Evolutionary conservation across 2,797 vertebrate species (phyloP).

Genomic region (Numenius phaeopus): DNA sequence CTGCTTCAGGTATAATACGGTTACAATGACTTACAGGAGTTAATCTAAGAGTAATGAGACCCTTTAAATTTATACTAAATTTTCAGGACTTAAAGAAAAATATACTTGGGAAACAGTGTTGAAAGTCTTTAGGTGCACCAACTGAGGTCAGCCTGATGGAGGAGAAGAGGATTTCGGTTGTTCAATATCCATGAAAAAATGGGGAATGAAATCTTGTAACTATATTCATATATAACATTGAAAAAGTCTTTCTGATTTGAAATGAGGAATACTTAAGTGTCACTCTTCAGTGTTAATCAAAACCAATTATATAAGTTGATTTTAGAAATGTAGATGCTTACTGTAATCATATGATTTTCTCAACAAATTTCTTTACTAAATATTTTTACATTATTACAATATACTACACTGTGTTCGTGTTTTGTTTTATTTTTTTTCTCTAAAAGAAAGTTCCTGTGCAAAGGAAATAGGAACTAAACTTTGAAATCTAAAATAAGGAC

Average conservation of each 20-base stretch:
- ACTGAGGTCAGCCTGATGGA: background rate
- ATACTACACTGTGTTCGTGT: background rate
- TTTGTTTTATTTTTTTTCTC: background rate
- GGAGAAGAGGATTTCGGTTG: background rate
- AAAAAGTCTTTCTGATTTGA: background rate
- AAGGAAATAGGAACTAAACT: conserved; percentile 61
- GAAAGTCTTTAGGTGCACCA: background rate
- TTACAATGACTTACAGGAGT: background rate
- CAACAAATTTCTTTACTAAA: background rate
- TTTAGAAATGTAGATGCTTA: background rate
- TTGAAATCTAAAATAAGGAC: conserved; percentile 63
- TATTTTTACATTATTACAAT: background rate
- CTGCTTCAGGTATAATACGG: background rate
- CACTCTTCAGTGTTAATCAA: background rate
- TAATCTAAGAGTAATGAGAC: background rate
- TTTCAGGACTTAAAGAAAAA: background rate
- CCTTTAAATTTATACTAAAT: background rate
- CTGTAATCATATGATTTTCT: background rate
- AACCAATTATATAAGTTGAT: background rate
- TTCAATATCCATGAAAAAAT: background rate
- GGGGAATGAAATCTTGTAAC: background rate
- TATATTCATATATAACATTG: background rate
- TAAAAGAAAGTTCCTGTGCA: background rate
- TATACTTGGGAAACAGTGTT: background rate
- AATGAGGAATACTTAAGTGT: background rate